phyloP scores from a whole-genome alignment of 2,888 invertebrate species.

The Agrenia bidenticulata region DNA sequence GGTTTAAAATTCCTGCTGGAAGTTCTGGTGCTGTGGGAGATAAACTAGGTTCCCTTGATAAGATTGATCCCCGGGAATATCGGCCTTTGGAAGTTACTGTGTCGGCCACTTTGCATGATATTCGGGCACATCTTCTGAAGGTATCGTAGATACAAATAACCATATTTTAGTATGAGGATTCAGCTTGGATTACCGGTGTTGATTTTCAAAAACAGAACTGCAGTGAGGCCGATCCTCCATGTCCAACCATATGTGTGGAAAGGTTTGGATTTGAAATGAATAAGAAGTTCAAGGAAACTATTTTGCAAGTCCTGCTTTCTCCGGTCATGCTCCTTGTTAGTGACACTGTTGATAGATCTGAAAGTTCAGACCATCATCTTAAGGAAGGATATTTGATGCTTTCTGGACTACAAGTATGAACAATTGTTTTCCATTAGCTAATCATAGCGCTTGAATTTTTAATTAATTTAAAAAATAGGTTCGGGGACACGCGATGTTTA shows the following conservation, averaged over 20 bases:
- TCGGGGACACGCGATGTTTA: slow-evolving; percentile 95
- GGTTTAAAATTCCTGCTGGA: slow-evolving; percentile 30
- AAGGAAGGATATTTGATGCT: slow-evolving; percentile 82
- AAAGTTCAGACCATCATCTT: slow-evolving; percentile 70
- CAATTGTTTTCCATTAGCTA: background rate
- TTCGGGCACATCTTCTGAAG: slow-evolving; percentile 90
- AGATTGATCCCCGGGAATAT: slow-evolving; percentile 82
- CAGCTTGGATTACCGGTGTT: background rate
- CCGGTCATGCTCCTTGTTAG: slow-evolving; percentile 81
- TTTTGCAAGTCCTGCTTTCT: slow-evolving; percentile 83
- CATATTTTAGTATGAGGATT: background rate
- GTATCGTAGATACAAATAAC: slow-evolving; percentile 54
- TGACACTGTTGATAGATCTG: slow-evolving; percentile 68
- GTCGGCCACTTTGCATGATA: slow-evolving; percentile 89
- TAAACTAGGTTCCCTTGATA: slow-evolving; percentile 26
- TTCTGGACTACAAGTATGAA: slow-evolving; percentile 74
- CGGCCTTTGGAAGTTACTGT: slow-evolving; percentile 88
- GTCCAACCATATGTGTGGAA: slow-evolving; percentile 84
- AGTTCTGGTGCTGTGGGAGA: slow-evolving; percentile 16
- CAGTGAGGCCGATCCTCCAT: slow-evolving; percentile 83
- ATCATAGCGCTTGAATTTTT: background rate
- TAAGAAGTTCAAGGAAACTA: slow-evolving; percentile 87
- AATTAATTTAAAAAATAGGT: slow-evolving; percentile 61
- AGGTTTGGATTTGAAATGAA: slow-evolving; percentile 96
- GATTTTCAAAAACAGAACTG: slow-evolving; percentile 67